A percentile compares a stretch with the other conserved stretches of the same genome.
Evolutionary conservation across 1,140 invertebrate species (phyloP).

Genomic region (Aphidius gifuensis): DNA sequence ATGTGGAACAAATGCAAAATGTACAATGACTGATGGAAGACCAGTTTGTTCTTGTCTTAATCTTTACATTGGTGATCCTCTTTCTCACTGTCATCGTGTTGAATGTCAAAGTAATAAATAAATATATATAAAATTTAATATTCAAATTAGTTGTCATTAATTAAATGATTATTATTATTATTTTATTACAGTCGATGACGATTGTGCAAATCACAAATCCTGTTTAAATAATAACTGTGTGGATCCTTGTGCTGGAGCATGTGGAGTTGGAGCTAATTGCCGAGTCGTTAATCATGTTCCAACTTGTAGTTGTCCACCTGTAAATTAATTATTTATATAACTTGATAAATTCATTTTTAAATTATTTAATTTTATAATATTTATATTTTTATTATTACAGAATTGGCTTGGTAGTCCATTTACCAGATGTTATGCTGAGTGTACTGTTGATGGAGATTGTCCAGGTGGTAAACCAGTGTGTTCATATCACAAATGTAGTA

Average conservation of each 20-base stretch:
- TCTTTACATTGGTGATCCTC: constrained; percentile 62
- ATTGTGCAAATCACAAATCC: constrained; percentile 49
- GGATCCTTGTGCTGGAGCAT: constrained; percentile 60
- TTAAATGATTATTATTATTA: constrained; percentile 11
- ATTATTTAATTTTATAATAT: constrained; percentile 19
- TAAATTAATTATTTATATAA: constrained; percentile 39
- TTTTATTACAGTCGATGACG: constrained; percentile 47
- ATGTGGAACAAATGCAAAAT: constrained; percentile 57
- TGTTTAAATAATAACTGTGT: constrained; percentile 62
- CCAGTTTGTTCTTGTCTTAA: constrained; percentile 61
- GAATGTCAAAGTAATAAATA: constrained; percentile 56
- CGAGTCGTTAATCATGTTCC: constrained; percentile 61
- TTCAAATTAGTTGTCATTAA: not conserved
- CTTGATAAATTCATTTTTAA: constrained; percentile 54
- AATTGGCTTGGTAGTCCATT: constrained; percentile 75
- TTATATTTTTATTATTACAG: constrained; percentile 42
- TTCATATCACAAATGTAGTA: constrained; percentile 74
- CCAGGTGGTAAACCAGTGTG: constrained; percentile 74
- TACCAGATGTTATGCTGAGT: constrained; percentile 71
- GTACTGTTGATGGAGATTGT: constrained; percentile 70
- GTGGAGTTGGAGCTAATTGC: constrained; percentile 65
- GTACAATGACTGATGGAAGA: constrained; percentile 51
- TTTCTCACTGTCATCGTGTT: constrained; percentile 53
- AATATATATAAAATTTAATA: constrained; percentile 10
- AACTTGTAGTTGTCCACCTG: constrained; percentile 64